Evolutionary conservation across 2,888 invertebrate species (phyloP).

Genomic region (Criorhina ranunculi): DNA sequence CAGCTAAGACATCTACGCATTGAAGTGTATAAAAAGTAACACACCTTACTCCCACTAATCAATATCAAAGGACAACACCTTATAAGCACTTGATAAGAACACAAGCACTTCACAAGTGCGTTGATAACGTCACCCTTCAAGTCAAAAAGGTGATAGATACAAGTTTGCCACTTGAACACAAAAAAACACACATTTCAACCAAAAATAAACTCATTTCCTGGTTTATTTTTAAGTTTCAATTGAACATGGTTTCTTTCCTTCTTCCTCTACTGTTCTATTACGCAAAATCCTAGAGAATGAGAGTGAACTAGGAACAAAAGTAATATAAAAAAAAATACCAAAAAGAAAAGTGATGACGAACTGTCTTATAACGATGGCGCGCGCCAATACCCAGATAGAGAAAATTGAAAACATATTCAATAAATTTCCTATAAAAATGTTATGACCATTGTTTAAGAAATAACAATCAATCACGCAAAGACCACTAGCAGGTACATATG

Average conservation of each 20-base stretch:
- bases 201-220: slow-evolving; percentile 22
- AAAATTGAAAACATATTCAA: slow-evolving; percentile 6
- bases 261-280: slow-evolving; percentile 27
- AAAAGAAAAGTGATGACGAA: slow-evolving; percentile 28
- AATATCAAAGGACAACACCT: slow-evolving; percentile 5
- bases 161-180: not conserved
- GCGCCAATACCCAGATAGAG: slow-evolving; percentile 57
- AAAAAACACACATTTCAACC: not conserved
- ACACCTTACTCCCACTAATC: not conserved
- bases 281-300: slow-evolving; percentile 65
- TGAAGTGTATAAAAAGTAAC: not conserved
- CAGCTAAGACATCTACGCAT: not conserved
- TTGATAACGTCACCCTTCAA: not conserved
- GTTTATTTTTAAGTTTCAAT: slow-evolving; percentile 23
- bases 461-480: slow-evolving; percentile 11
- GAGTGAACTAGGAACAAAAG: slow-evolving; percentile 21
- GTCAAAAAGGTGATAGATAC: not conserved
- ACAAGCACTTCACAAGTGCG: not conserved
- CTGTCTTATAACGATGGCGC: slow-evolving; percentile 50
- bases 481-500: too few relatives aligned
- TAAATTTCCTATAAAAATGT: not conserved
- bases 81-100: not conserved
- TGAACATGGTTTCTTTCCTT: not conserved
- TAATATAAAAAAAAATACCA: slow-evolving; percentile 50
- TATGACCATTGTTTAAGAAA: slow-evolving; percentile 15